Conservation (phyloP, 2,888 invertebrate genomes). For the Teinopalpus imperialis region DNA sequence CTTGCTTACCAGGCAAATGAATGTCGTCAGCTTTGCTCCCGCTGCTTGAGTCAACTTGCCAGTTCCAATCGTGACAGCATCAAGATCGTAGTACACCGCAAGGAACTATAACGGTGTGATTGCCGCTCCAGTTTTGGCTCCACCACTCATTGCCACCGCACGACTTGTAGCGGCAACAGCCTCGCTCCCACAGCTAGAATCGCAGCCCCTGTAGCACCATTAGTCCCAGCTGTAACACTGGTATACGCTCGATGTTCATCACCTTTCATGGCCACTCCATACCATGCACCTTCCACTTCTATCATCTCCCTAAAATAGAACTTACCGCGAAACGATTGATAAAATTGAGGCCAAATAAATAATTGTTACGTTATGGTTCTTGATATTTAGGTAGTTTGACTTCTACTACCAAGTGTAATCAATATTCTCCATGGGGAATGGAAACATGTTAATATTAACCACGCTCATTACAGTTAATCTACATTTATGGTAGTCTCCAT, state of each 20-base stretch:
- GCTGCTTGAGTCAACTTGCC: constrained; percentile 43
- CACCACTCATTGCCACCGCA: constrained; percentile 44
- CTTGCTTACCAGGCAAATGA: no score
- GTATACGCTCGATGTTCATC: constrained; percentile 42
- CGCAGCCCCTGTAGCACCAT: constrained; percentile 39
- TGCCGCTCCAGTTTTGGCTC: constrained; percentile 68
- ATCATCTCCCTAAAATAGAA: no score
- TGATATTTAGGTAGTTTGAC: no score
- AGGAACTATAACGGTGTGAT: constrained; percentile 82
- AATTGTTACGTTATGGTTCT: no score
- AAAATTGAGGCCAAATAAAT: no score
- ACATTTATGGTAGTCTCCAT: no score
- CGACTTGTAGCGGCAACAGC: no score
- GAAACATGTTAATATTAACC: no score
- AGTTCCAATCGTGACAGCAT: constrained; percentile 83
- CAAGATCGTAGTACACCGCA: constrained; percentile 84
- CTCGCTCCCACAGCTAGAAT: constrained; percentile 38
- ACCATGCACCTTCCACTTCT: constrained; percentile 47
- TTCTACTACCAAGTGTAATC: no score
- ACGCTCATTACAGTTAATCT: no score
- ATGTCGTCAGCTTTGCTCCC: background rate
- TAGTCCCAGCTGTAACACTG: constrained; percentile 43
- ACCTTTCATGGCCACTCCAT: constrained; percentile 36
- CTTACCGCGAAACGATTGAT: no score
- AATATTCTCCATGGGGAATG: no score